phyloP scores from a whole-genome alignment of 2,113 vertebrate genomes.

The Haemorhous mexicanus region DNA sequence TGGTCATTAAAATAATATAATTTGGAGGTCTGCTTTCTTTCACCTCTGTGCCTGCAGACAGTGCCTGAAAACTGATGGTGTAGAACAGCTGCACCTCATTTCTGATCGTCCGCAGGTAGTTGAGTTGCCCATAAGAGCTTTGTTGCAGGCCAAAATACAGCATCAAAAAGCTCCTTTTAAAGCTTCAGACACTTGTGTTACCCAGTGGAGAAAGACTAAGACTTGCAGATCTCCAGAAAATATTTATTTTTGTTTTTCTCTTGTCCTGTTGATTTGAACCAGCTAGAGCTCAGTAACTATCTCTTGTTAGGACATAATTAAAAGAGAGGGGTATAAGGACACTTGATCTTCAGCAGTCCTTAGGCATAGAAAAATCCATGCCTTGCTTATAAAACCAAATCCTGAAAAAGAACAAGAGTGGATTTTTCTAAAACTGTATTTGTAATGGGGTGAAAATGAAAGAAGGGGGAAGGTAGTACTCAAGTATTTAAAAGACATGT shows the following conservation, averaged over 20 bases:
- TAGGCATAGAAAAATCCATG: background rate
- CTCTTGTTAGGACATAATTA: background rate
- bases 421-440: background rate
- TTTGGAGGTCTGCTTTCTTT: background rate
- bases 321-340: background rate
- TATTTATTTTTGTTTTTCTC: background rate
- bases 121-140: background rate
- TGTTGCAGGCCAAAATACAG: background rate
- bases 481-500: background rate
- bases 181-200: background rate
- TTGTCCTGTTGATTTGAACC: background rate
- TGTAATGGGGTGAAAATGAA: background rate
- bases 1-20: background rate
- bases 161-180: background rate
- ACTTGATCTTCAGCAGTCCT: background rate
- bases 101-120: background rate
- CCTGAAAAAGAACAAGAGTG: background rate
- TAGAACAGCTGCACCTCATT: background rate
- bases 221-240: background rate
- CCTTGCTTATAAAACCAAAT: background rate
- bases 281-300: background rate
- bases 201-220: background rate
- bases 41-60: background rate
- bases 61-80: background rate
- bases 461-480: background rate